Conservation (phyloP, 2,888 invertebrate species). For the Pterostichus madidus region DNA sequence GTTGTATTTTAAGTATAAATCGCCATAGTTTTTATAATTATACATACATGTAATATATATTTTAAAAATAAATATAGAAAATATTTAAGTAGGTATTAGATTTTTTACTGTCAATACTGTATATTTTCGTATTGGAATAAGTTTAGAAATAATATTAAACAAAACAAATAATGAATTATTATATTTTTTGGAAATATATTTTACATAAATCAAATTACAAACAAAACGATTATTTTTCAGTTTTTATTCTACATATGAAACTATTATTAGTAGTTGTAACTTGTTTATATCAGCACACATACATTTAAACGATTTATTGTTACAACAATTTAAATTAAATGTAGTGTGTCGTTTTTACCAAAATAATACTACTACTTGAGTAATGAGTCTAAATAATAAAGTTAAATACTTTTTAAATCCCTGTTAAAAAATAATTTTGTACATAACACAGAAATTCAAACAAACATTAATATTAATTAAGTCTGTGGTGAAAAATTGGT, state of each 20-base stretch:
- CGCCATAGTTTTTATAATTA: no score
- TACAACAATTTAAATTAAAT: not conserved
- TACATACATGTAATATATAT: no score
- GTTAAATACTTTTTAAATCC: not conserved
- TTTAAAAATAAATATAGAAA: no score
- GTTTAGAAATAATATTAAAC: not conserved
- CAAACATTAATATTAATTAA: not conserved
- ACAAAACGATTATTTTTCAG: not conserved
- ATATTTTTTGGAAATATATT: constrained; percentile 9
- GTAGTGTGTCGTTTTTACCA: constrained; percentile 5
- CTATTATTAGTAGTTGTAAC: constrained; percentile 1
- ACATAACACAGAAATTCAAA: not conserved
- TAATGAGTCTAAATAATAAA: not conserved
- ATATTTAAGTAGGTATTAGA: no score
- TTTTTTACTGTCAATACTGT: no score
- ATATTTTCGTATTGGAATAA: no score
- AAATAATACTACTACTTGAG: not conserved
- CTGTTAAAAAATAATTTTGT: not conserved
- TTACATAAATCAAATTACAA: constrained; percentile 21
- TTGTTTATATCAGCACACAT: not conserved
- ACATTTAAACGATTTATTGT: no score
- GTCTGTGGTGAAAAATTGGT: not conserved
- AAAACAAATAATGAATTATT: not conserved
- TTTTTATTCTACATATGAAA: constrained; percentile 5
- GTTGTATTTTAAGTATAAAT: no score